Evolutionary conservation across 2,888 invertebrate species (phyloP).

Genomic region (Cremastinae sp.): DNA sequence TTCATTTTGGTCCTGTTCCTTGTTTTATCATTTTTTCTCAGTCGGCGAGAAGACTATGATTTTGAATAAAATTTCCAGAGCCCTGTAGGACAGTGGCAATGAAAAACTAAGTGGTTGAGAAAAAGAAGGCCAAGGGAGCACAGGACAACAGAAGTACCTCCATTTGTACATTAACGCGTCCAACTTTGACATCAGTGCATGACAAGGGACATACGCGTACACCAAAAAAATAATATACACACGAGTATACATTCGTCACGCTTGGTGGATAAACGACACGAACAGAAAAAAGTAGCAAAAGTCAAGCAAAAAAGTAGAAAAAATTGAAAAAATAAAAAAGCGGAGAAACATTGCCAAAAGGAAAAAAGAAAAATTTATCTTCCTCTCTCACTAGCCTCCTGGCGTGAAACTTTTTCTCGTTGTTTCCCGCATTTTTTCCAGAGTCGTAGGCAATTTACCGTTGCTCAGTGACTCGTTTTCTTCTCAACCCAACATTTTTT

Average conservation of each 20-base stretch:
- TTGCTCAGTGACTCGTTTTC: constrained; percentile 3
- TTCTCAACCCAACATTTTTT: neutral
- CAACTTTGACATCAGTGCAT: constrained; percentile 41
- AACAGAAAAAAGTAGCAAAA: constrained; percentile 5
- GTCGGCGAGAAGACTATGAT: neutral
- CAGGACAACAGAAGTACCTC: neutral
- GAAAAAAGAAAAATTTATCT: constrained; percentile 41
- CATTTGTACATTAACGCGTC: constrained; percentile 36
- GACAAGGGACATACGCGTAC: neutral
- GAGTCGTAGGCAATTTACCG: constrained; percentile 40
- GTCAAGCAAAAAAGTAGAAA: constrained; percentile 25
- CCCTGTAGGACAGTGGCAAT: constrained; percentile 18
- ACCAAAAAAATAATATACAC: constrained; percentile 47
- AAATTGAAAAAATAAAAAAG: too few relatives aligned
- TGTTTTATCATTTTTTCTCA: constrained; percentile 8
- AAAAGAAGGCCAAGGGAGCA: constrained; percentile 13
- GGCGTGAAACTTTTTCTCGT: constrained; percentile 31
- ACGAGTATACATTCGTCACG: constrained; percentile 55
- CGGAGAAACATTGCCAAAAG: constrained; percentile 27
- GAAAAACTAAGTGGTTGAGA: constrained; percentile 18
- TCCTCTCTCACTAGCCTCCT: constrained; percentile 39
- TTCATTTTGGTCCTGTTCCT: too few relatives aligned
- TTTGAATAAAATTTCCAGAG: constrained; percentile 26
- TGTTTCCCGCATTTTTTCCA: constrained; percentile 13
- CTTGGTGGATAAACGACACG: constrained; percentile 42